Evolutionary conservation across 2,888 invertebrate genomes (phyloP).

Genomic region (Pediacus dermestoides): DNA sequence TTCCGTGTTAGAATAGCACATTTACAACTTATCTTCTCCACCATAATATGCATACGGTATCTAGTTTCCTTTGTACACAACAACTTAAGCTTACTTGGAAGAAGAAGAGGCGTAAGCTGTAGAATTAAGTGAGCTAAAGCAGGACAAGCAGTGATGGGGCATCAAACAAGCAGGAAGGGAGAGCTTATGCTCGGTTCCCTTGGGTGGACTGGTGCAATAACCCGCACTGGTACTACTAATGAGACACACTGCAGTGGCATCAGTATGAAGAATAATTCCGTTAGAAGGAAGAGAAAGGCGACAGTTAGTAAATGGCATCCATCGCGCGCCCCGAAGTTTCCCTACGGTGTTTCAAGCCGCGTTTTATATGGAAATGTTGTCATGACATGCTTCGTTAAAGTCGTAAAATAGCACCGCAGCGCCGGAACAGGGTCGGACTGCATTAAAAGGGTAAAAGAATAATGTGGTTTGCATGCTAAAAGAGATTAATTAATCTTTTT

Average conservation of each 20-base stretch:
- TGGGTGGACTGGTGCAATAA: too few species aligned
- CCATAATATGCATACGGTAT: too few species aligned
- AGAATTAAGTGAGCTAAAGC: too few species aligned
- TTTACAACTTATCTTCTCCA: too few species aligned
- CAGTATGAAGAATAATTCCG: conserved; percentile 40
- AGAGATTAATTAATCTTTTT: conserved; percentile 47
- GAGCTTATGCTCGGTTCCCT: too few species aligned
- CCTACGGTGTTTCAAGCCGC: conserved; percentile 32
- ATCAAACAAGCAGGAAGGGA: too few species aligned
- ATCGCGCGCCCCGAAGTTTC: conserved; percentile 39
- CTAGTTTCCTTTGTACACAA: too few species aligned
- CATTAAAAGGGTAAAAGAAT: conserved; percentile 46
- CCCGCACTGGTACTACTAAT: conserved; percentile 20
- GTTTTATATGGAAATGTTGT: conserved; percentile 41
- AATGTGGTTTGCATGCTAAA: conserved; percentile 48
- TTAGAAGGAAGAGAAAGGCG: conserved; percentile 30
- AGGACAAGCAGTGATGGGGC: too few species aligned
- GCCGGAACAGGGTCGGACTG: conserved; percentile 44
- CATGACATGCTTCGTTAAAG: conserved; percentile 49
- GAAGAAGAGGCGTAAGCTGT: too few species aligned
- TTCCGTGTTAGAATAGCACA: too few species aligned
- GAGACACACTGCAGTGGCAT: conserved; percentile 24
- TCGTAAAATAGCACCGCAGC: conserved; percentile 46
- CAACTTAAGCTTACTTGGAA: too few species aligned
- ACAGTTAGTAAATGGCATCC: conserved; percentile 44